These are phyloP conservation scores for Triplophysa bombifrons DNA, from an alignment of 2,797 vertebrate species.

Conservation along the genomic window DNA sequence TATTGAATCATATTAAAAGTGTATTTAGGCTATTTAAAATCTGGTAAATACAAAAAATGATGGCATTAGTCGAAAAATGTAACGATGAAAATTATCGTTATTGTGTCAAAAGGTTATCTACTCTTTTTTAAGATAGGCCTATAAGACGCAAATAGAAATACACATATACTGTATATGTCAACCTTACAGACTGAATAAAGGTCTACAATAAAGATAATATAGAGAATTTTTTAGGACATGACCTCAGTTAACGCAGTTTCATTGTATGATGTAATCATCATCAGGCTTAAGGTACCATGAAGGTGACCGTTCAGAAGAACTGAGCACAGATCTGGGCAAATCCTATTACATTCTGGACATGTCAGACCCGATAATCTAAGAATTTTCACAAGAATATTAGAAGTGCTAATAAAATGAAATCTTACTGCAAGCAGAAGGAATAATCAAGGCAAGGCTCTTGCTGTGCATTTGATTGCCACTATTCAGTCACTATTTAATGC, in stretches of 20 bases:
- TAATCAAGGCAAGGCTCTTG: constrained; percentile 14
- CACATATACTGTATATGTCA: neutral
- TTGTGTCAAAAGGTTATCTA: too few species aligned
- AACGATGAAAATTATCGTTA: too few species aligned
- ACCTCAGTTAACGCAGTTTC: constrained; percentile 42
- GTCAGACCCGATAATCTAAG: constrained; percentile 26
- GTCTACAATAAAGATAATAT: constrained; percentile 2
- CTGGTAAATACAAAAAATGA: neutral
- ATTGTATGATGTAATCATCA: constrained; percentile 53
- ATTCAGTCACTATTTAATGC: neutral
- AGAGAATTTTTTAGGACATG: constrained; percentile 13
- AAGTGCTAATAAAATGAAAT: constrained; percentile 34
- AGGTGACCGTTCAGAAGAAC: constrained; percentile 48
- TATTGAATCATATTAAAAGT: neutral
- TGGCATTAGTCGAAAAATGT: neutral
- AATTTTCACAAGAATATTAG: constrained; percentile 39
- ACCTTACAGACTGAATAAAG: neutral
- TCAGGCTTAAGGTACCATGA: constrained; percentile 52
- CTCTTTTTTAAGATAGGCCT: too few species aligned
- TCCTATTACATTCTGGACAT: constrained; percentile 34
- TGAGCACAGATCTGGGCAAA: constrained; percentile 14
- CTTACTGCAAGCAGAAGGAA: constrained; percentile 16
- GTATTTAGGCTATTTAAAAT: neutral
- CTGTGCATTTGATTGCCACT: constrained; percentile 21
- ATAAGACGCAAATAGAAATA: too few species aligned